Base-by-base conservation (phyloP, 2,113 vertebrate genomes). In the Hippocampus zosterae region DNA sequence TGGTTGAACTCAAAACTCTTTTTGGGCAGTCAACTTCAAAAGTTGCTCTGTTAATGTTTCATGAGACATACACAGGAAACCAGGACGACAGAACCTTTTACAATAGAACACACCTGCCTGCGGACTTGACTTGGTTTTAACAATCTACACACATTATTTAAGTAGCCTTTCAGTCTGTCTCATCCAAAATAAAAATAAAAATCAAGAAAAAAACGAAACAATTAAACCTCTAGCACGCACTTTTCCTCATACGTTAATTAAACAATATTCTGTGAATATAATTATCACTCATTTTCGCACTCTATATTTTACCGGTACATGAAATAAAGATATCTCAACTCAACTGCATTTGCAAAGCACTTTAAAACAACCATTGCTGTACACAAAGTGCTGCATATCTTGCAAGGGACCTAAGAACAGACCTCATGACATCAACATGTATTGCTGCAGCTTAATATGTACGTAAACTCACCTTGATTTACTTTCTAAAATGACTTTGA, bases 401-500 rank as follows among this genome's bases (percentile, higher is more conserved):
- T 60, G 27, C 27, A 60, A 60, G 27, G 57, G 56, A 59, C 56
- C 27, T 1, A n/a, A 72, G 86, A 86, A 90, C 79, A 78, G 77
- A 57, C 74, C 70, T 84, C 72, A 78, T 80, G 85, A 71, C 8
- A 6, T 23, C 67, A 41, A 61, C 42, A 42, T 70, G 11, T 23
- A 46, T 68, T 71, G 52, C 72, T 72, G 59, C 67, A 70, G 76
- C 64, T 52, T 72, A 42, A 53, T 23, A 66, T 72, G 41, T 62
- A 66, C 67, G 71, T 76, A 67, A 81, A 74, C 41, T 76, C 70
- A 56, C 73, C 84, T 91, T 78, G 87, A 82, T 92, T 93, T 89
- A 82, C 88, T 91, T 92, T 87, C 67, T 77, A 42, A 66, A 84
- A 81, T 82, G 91, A 93, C 87, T 86, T 88, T 88, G 83, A 91